These are phyloP conservation scores for Dendrophyllia cribrosa DNA, from an alignment of 64 coral and sea anemone genomes.

Conservation along the genomic window DNA sequence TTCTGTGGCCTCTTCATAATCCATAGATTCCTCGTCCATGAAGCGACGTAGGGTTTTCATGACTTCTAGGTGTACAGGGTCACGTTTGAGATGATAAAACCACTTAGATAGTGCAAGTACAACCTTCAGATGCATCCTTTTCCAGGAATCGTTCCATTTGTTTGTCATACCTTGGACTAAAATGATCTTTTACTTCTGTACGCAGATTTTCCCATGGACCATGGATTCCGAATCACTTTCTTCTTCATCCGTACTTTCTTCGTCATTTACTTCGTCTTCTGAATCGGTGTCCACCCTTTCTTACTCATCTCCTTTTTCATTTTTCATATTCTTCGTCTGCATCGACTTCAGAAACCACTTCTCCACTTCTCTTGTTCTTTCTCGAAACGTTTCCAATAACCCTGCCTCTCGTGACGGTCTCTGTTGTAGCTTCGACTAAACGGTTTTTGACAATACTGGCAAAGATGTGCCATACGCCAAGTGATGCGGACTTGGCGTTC, in stretches of 20 bases:
- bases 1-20: neutral
- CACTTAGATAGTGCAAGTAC: neutral
- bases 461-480: neutral
- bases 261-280: neutral
- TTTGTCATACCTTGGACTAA: neutral
- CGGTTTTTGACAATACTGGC: neutral
- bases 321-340: no score
- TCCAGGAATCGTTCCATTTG: neutral
- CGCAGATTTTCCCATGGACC: neutral
- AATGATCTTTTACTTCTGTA: neutral
- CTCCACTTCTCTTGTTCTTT: neutral
- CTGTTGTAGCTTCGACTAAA: neutral
- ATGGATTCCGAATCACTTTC: neutral
- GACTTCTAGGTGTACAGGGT: neutral
- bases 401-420: neutral
- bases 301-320: neutral
- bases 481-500: no score
- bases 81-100: neutral
- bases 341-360: neutral
- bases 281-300: neutral
- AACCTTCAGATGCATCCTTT: neutral
- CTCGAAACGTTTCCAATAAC: neutral
- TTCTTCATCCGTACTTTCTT: neutral
- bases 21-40: neutral
- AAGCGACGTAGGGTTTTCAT: constrained; percentile 8